Evolutionary conservation across 1,140 invertebrate species (phyloP).

Genomic region (Tetramorium parvispinum): DNA sequence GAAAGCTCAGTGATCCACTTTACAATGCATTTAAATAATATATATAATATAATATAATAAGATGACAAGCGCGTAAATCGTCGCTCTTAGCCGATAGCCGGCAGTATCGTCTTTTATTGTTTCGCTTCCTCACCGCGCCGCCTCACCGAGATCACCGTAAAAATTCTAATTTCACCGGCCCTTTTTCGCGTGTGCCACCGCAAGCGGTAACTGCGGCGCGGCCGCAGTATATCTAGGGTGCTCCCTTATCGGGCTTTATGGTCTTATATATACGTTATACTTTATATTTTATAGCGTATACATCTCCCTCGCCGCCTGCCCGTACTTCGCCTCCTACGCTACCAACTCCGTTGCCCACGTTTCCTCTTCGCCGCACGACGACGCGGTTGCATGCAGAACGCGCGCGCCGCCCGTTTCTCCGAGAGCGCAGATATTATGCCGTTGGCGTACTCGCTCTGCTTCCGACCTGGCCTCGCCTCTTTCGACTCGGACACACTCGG

Average conservation of each 20-base stretch:
- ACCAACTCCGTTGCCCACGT: not conserved
- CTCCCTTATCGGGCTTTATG: slow-evolving; percentile 72
- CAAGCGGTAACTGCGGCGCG: slow-evolving; percentile 39
- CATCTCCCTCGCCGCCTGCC: slow-evolving; percentile 32
- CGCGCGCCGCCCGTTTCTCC: slow-evolving; percentile 62
- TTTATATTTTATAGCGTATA: slow-evolving; percentile 76
- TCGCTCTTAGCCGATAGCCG: not conserved
- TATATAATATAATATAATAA: not conserved
- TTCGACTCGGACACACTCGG: slow-evolving; percentile 48
- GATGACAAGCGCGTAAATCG: not conserved
- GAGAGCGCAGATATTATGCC: slow-evolving; percentile 68
- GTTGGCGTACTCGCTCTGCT: slow-evolving; percentile 52
- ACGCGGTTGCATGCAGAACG: slow-evolving; percentile 64
- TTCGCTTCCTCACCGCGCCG: slow-evolving; percentile 42
- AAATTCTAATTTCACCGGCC: slow-evolving; percentile 75
- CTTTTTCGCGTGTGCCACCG: slow-evolving; percentile 66
- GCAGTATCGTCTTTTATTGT: slow-evolving; percentile 64
- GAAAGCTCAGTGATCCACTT: not conserved
- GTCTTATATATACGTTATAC: slow-evolving; percentile 75
- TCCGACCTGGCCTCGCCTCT: slow-evolving; percentile 53
- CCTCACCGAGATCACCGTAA: slow-evolving; percentile 62
- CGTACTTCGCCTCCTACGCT: slow-evolving; percentile 6
- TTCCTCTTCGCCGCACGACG: slow-evolving; percentile 32
- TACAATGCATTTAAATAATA: not conserved
- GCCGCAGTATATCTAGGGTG: slow-evolving; percentile 68